phyloP scores from a whole-genome alignment of 2,888 invertebrate species.

The Phalera bucephala region DNA sequence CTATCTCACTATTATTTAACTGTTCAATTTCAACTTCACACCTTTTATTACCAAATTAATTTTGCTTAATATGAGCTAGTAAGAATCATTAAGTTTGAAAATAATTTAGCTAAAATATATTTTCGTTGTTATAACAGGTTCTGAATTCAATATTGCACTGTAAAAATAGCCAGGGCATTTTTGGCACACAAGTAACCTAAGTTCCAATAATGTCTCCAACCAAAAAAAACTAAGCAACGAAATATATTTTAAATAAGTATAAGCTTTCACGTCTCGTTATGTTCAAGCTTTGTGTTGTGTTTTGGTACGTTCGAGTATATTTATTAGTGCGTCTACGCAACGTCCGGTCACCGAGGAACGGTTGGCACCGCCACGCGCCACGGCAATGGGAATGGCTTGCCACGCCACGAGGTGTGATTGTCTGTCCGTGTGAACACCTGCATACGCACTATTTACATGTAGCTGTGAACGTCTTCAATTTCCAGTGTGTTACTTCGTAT shows the following conservation, averaged over 20 bases:
- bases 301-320: slow-evolving; percentile 20
- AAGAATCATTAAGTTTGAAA: too few relatives aligned
- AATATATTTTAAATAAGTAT: slow-evolving; percentile 2
- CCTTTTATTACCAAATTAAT: too few relatives aligned
- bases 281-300: slow-evolving; percentile 25
- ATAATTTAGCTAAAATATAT: too few relatives aligned
- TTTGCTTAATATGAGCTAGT: too few relatives aligned
- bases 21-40: too few relatives aligned
- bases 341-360: slow-evolving; percentile 57
- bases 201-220: not conserved
- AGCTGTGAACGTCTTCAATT: slow-evolving; percentile 19
- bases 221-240: too few relatives aligned
- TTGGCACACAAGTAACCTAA: too few relatives aligned
- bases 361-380: slow-evolving; percentile 73
- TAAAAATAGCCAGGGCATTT: too few relatives aligned
- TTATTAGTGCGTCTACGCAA: slow-evolving; percentile 78
- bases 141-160: too few relatives aligned
- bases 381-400: slow-evolving; percentile 62
- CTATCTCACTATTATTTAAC: slow-evolving; percentile 14
- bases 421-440: slow-evolving; percentile 57
- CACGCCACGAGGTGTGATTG: slow-evolving; percentile 62
- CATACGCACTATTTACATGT: slow-evolving; percentile 42
- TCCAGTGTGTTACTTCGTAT: too few relatives aligned
- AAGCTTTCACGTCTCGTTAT: slow-evolving; percentile 19
- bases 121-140: too few relatives aligned